phyloP scores from a whole-genome alignment of 2,113 vertebrate species.

The Perca flavescens region DNA sequence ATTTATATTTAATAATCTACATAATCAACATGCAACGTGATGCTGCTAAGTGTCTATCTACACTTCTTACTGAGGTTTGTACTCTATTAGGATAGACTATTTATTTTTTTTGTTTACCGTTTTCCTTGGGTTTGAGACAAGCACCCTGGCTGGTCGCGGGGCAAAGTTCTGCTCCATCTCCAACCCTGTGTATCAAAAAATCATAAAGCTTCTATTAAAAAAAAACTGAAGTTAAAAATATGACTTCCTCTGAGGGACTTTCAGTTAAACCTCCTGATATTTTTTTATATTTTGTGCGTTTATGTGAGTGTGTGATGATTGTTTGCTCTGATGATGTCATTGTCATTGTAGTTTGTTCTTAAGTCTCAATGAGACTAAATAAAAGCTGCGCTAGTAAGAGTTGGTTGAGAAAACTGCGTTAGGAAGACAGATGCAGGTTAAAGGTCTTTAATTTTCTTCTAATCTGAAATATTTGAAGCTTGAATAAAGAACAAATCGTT shows the following conservation, averaged over 20 bases:
- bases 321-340: too few relatives aligned
- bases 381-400: too few relatives aligned
- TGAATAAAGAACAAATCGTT: background rate
- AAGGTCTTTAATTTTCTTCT: background rate
- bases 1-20: background rate
- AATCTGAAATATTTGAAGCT: background rate
- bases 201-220: background rate
- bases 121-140: background rate
- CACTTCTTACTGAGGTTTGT: background rate
- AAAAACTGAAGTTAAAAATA: background rate
- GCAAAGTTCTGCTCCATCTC: background rate
- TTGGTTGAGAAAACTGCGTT: background rate
- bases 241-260: background rate
- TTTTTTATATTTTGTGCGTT: background rate
- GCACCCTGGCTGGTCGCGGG: background rate
- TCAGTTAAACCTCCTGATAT: too few relatives aligned
- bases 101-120: conserved; percentile 43
- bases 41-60: background rate
- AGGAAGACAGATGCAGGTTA: background rate
- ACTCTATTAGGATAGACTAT: background rate
- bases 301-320: too few relatives aligned
- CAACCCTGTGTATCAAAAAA: conserved; percentile 16
- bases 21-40: background rate
- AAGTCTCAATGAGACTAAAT: background rate
- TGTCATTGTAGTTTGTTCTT: background rate